Conservation (phyloP, 2,797 vertebrate species). For the Gymnopithys bicolor region DNA sequence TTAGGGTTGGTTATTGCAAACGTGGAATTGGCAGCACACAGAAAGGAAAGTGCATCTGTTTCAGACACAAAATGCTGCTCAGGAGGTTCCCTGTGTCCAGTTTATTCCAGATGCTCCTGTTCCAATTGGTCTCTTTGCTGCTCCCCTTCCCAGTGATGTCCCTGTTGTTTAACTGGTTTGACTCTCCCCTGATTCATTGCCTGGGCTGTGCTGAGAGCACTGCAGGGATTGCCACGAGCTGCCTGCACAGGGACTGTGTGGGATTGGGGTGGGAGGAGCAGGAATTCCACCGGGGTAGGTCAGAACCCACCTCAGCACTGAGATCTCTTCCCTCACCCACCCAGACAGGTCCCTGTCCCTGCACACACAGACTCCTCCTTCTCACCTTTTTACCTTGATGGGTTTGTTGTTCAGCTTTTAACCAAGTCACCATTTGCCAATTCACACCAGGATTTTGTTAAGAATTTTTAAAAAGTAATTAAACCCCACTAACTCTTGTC, state of each 20-base stretch:
- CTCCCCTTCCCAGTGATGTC: neutral
- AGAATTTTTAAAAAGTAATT: neutral
- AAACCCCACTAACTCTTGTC: neutral
- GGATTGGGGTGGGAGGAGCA: neutral
- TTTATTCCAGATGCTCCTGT: constrained; percentile 67
- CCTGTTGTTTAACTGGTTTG: neutral
- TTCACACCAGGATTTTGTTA: neutral
- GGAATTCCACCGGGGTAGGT: neutral
- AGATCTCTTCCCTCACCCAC: neutral
- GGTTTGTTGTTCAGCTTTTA: neutral
- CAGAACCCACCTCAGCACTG: neutral
- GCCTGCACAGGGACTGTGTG: neutral
- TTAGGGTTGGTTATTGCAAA: constrained; percentile 51
- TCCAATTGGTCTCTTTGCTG: constrained; percentile 34
- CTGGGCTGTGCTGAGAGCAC: constrained; percentile 29
- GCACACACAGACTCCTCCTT: accelerated
- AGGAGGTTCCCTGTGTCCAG: neutral
- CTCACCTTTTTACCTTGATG: neutral
- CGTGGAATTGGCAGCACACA: constrained; percentile 37
- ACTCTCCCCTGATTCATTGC: constrained; percentile 40
- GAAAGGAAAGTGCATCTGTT: constrained; percentile 53
- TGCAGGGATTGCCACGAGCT: neutral
- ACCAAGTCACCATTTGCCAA: neutral
- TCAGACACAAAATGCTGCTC: constrained; percentile 18
- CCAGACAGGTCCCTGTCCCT: accelerated